Base-by-base conservation (phyloP, 2,888 invertebrate genomes). In the Cecidostiba fungosa region DNA sequence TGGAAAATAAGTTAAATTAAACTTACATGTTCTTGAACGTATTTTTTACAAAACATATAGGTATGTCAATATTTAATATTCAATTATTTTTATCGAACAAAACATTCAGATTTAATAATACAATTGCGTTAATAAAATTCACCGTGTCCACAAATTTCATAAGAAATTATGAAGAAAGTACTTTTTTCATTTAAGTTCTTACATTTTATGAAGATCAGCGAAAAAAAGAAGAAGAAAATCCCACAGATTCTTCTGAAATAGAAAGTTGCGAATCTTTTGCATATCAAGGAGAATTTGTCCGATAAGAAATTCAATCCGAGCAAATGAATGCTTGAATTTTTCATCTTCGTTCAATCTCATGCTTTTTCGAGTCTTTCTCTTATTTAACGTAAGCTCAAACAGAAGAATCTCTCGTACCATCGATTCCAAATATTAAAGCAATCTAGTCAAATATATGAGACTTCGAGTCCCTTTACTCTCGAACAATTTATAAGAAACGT, bases 281-380 rank as follows among this genome's bases (percentile, higher is more conserved):
- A 82, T 66, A 82, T 74, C 74, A 47, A 66, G 74, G 74, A n/a
- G n/a, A 82, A 54, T 59, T 32, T 59, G 59, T 76, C 77, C 59
- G 54, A 59, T 77, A 77, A 66, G 70, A 74, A 82, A 82, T 82
- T 82, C 81, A 66, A 82, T 82, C 62, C 74, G 14, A 77, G 77
- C 59, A 82, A 82, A 82, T 82, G 74, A 82, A 82, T 82, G 62
- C 81, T 74, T 82, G 66, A 73, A 82, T 82, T 82, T 74, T 82
- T 74, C 81, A 82, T 82, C 26, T 72, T 66, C 62, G 62, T 82
- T 82, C 81, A 82, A 82, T 82, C 74, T 62, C 74, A 32, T 62
- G 14, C 74, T 82, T 74, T 74, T 74, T 73, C 47, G 16, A 43
- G 29, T 82, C 47, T 39, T 26, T 82, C 47, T 74, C 66, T 73